A percentile compares a stretch with the other conserved stretches of the same genome.
Evolutionary conservation across 2,888 invertebrate genomes (phyloP).

Genomic region (Lithosia quadra): DNA sequence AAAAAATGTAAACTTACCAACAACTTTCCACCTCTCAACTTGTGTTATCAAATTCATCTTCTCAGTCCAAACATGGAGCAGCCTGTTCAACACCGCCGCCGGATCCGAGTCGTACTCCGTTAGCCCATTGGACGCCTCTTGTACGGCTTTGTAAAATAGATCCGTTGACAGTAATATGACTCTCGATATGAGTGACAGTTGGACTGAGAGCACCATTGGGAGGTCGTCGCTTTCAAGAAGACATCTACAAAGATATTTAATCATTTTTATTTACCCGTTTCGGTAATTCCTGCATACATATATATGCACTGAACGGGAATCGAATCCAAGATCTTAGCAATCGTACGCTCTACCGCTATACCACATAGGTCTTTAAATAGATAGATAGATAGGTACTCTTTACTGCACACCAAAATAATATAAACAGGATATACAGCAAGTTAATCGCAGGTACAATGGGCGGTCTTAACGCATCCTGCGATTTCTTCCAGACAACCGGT

Average conservation of each 20-base stretch:
- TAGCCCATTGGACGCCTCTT: constrained; percentile 76
- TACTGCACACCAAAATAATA: no score
- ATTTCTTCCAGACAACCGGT: no score
- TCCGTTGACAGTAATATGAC: constrained; percentile 91
- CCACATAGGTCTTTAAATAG: no score
- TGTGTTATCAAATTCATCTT: constrained; percentile 93
- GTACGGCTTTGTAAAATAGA: constrained; percentile 88
- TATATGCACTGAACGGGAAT: no score
- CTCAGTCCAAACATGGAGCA: constrained; percentile 93
- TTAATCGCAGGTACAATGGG: no score
- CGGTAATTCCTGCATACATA: no score
- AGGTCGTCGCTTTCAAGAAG: constrained; percentile 90
- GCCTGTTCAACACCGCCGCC: constrained; percentile 89
- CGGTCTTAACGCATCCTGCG: no score
- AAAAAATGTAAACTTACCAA: constrained; percentile 84
- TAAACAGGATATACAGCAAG: no score
- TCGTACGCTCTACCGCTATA: no score
- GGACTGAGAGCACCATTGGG: constrained; percentile 92
- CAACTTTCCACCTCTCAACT: constrained; percentile 93
- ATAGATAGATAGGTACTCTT: no score
- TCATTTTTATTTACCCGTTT: no score
- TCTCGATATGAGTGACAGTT: constrained; percentile 92
- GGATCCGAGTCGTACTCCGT: constrained; percentile 84
- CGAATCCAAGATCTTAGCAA: no score
- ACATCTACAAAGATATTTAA: constrained; percentile 76